Percentiles rank a stretch among this genome's conserved stretches.
Conservation (phyloP, 2,797 vertebrate genomes). For the Megalops cyprinoides region DNA sequence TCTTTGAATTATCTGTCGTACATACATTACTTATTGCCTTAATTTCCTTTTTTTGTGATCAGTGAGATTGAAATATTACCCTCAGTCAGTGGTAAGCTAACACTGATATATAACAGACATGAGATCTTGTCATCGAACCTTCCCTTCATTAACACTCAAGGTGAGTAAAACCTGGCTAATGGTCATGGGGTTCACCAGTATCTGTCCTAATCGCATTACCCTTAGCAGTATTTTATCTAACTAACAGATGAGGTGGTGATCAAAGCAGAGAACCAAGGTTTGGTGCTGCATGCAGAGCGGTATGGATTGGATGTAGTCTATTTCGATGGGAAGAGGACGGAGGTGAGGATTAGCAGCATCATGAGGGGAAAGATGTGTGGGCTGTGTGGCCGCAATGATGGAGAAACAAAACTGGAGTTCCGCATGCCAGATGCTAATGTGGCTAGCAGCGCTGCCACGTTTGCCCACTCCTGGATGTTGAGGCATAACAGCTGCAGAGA, state of each 20-base stretch:
- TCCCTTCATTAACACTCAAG: conserved; percentile 9
- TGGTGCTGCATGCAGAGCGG: neutral
- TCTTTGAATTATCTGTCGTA: neutral
- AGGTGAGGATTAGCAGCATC: neutral
- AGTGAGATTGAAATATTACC: conserved; percentile 26
- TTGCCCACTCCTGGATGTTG: conserved; percentile 22
- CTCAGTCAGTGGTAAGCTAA: conserved; percentile 3
- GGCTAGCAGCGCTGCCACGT: neutral
- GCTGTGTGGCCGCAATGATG: conserved; percentile 34
- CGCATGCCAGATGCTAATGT: conserved; percentile 11
- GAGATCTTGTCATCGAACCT: neutral
- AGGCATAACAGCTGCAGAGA: conserved; percentile 10
- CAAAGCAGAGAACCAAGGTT: neutral
- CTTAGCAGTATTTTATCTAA: neutral
- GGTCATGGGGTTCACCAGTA: neutral
- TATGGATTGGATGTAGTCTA: conserved; percentile 13
- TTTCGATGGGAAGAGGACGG: conserved; percentile 1
- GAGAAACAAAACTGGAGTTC: conserved; percentile 23
- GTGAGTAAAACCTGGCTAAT: neutral
- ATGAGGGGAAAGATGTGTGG: conserved; percentile 31
- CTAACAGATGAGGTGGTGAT: neutral
- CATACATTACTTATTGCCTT: neutral
- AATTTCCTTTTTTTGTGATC: neutral
- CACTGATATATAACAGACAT: conserved; percentile 7
- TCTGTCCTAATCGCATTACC: neutral